Evolutionary conservation across 2,797 vertebrate genomes (phyloP).

Genomic region (Allobates femoralis): DNA sequence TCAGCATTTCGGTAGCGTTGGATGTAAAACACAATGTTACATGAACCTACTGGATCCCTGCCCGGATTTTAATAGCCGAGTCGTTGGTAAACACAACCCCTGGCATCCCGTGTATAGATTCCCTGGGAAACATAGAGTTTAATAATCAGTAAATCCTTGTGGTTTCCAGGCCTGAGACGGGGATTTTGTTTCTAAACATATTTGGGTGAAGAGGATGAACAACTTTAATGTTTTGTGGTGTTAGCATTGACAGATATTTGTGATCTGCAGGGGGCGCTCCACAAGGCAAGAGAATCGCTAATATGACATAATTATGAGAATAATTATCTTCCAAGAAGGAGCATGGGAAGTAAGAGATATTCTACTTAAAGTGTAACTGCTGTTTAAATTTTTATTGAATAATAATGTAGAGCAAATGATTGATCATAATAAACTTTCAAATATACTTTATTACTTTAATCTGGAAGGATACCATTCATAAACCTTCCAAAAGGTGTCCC

Average conservation of each 20-base stretch:
- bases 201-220: neutral
- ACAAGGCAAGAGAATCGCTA: neutral
- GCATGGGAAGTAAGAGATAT: neutral
- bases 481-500: too few relatives aligned
- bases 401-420: too few relatives aligned
- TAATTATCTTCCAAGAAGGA: neutral
- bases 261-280: neutral
- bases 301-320: neutral
- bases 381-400: too few relatives aligned
- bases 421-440: too few relatives aligned
- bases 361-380: neutral
- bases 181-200: neutral
- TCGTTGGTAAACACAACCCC: neutral
- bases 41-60: neutral
- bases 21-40: neutral
- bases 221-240: neutral
- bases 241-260: neutral
- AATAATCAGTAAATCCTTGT: neutral
- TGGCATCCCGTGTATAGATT: neutral
- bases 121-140: conserved; percentile 2
- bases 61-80: neutral
- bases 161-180: neutral
- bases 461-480: too few relatives aligned
- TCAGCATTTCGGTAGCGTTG: neutral
- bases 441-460: too few relatives aligned